phyloP scores from a whole-genome alignment of 2,888 invertebrate genomes.

The Allophyes oxyacanthae region DNA sequence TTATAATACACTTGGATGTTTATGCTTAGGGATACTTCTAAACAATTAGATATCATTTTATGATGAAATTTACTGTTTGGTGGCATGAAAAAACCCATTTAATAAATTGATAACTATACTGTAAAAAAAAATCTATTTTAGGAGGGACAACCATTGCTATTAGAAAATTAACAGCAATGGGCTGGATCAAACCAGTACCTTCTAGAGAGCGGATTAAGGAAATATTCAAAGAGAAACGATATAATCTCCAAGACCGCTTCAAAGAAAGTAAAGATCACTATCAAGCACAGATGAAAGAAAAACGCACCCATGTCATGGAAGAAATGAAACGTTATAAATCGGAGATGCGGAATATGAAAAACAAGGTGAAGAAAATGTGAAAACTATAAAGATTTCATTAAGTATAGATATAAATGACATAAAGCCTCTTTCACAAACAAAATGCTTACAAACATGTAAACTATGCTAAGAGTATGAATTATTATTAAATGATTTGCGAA shows the following conservation, averaged over 20 bases:
- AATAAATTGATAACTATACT: neutral
- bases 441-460: constrained; percentile 5
- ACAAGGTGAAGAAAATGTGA: constrained; percentile 82
- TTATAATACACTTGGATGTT: too few relatives aligned
- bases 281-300: constrained; percentile 81
- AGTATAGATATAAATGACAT: neutral
- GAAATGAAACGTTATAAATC: constrained; percentile 86
- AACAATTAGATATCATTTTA: too few relatives aligned
- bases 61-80: too few relatives aligned
- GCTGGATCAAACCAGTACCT: constrained; percentile 95
- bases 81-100: neutral
- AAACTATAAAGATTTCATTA: constrained; percentile 11
- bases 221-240: constrained; percentile 90
- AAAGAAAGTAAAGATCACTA: constrained; percentile 87
- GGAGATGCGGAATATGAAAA: constrained; percentile 84
- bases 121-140: constrained; percentile 65
- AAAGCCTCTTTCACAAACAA: constrained; percentile 6
- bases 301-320: constrained; percentile 82
- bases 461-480: constrained; percentile 3
- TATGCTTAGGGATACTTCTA: too few relatives aligned
- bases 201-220: constrained; percentile 90
- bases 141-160: constrained; percentile 96
- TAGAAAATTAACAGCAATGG: constrained; percentile 93
- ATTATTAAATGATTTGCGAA: constrained; percentile 2
- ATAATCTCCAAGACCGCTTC: constrained; percentile 90